Evolutionary conservation across 2,797 vertebrate genomes (phyloP).

Genomic region (Todus mexicanus): DNA sequence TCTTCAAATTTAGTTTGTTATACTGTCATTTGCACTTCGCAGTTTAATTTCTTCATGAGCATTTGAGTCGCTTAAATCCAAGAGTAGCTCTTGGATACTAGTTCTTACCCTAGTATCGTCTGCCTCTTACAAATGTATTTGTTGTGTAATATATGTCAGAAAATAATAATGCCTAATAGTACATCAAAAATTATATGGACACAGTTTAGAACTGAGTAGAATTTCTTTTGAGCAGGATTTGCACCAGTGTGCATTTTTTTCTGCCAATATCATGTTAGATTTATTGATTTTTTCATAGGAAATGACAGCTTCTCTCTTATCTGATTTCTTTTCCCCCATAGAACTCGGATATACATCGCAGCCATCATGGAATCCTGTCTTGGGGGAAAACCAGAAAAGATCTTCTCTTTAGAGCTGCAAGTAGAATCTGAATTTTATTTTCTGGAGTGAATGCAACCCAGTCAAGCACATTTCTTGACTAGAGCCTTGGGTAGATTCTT

Average conservation of each 20-base stretch:
- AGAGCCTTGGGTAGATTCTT: constrained; percentile 4
- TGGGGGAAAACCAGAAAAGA: neutral
- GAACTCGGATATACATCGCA: neutral
- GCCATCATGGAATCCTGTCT: neutral
- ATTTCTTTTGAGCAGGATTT: neutral
- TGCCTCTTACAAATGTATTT: neutral
- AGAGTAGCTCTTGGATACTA: neutral
- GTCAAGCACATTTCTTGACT: constrained; percentile 2
- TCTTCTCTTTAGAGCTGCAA: neutral
- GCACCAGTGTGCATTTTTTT: neutral
- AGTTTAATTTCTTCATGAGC: neutral
- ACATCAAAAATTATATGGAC: neutral
- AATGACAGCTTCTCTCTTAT: neutral
- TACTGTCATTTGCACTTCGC: neutral
- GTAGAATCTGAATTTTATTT: neutral
- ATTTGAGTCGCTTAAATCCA: neutral
- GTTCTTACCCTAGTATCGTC: neutral
- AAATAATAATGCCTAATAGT: neutral
- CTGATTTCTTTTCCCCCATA: accelerated
- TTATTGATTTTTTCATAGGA: neutral
- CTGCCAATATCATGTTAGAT: neutral
- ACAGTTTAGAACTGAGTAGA: neutral
- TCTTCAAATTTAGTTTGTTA: neutral
- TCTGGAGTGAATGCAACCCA: neutral
- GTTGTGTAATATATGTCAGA: neutral